A percentile compares a stretch with the other conserved stretches of the same genome.
phyloP scores from a whole-genome alignment of 2,113 vertebrate species.

The Aleadryas rufinucha region DNA sequence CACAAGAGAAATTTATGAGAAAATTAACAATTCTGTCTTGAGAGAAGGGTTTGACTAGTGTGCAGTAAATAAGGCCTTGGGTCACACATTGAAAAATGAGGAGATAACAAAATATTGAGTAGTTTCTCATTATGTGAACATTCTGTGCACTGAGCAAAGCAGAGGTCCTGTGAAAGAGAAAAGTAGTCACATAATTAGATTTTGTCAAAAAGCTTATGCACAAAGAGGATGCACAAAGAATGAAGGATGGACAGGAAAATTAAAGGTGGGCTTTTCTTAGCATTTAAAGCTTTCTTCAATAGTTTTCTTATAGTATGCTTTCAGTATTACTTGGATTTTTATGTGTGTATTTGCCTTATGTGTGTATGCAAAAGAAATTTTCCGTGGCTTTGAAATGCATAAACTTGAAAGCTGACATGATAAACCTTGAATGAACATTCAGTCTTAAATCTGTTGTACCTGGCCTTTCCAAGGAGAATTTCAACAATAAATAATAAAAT shows the following conservation, averaged over 20 bases:
- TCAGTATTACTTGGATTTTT: neutral
- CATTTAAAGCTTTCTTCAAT: neutral
- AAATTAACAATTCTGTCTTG: slow-evolving; percentile 43
- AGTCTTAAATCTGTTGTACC: neutral
- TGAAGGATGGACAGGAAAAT: neutral
- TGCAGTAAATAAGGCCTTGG: slow-evolving; percentile 28
- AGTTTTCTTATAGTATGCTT: neutral
- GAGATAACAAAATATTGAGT: slow-evolving; percentile 30
- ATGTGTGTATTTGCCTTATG: neutral
- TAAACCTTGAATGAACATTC: neutral
- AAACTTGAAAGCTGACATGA: neutral
- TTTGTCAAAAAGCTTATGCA: neutral
- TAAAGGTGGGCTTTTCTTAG: neutral
- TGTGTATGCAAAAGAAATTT: neutral
- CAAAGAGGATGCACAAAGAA: neutral
- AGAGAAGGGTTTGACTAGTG: slow-evolving; percentile 4
- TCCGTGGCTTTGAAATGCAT: neutral
- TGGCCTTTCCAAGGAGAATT: neutral
- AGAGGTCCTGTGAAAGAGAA: neutral
- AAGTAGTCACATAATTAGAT: slow-evolving; percentile 16
- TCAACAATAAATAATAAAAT: neutral
- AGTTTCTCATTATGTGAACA: slow-evolving; percentile 19
- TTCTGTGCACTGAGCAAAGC: neutral
- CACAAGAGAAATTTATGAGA: neutral
- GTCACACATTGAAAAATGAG: slow-evolving; percentile 27